Base-by-base conservation (phyloP, 2,797 vertebrate genomes). In the Sebastes ruberrimus region DNA sequence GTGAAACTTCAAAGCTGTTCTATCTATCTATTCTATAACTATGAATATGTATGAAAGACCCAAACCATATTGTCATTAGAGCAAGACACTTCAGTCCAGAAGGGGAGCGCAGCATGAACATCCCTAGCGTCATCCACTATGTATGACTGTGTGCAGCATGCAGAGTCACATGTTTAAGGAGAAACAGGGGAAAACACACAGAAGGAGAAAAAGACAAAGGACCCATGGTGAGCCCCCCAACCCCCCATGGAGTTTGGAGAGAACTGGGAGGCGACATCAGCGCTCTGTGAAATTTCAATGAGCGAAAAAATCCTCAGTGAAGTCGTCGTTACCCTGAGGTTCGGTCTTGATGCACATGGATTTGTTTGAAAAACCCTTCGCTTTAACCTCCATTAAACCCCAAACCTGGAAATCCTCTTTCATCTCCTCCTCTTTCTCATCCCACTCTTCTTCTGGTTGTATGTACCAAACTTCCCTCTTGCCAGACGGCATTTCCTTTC, bases 341-440 rank as follows among this genome's bases (percentile, higher is more conserved):
- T 76, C 49, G 6, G 32, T 88, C 59, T 71, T 62, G 49, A 74
- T 66, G 46, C 60, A 14, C 10, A 1, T 38, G 35, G 64, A 56
- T 88, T 80, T 65, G 69, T 73, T 81, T 76, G 60, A 74, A 69
- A 84, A 85, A 85, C 55, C 57, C 60, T 57, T 18, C 23, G 20
- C 64, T 70, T 86, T 68, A 80, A 88, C 82, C 38, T 63, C 52
- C 16, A 73, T 70, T 81, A 73, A 71, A 74, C 14, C 53, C 60
- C 27, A 57, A 74, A 86, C 46, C 72, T 71, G 42, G n/a, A 77
- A 70, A 84, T 70, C 55, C 20, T 33, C 25, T 38, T 27, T 64
- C 14, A 38, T 53, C 55, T 23, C 68, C 4, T 60, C 9, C 22
- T 35, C 30, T 33, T 49, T 28, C 59, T 55, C 1, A 1, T 55